A percentile compares a stretch with the other conserved stretches of the same genome.
Evolutionary conservation across 2,797 vertebrate species (phyloP).

Genomic region (Platalea minor): DNA sequence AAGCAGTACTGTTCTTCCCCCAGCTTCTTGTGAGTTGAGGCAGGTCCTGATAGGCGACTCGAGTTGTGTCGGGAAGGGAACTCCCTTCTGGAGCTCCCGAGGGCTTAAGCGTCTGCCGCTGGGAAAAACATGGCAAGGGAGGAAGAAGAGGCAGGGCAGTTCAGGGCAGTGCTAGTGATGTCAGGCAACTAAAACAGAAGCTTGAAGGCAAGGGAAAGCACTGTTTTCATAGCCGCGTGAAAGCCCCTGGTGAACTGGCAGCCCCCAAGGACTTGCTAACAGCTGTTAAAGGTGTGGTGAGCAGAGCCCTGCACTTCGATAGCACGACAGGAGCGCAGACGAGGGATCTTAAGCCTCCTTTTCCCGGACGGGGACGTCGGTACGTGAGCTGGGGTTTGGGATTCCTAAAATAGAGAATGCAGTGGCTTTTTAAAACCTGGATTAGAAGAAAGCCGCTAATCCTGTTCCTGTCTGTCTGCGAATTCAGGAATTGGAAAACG

Average conservation of each 20-base stretch:
- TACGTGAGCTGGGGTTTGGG: neutral
- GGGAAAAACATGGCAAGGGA: neutral
- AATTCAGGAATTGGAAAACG: neutral
- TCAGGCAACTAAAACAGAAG: neutral
- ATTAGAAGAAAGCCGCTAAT: neutral
- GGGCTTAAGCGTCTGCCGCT: neutral
- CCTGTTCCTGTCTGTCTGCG: neutral
- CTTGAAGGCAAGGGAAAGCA: neutral
- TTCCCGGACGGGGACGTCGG: neutral
- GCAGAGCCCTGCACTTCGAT: neutral
- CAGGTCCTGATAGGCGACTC: too few relatives aligned
- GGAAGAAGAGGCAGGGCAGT: neutral
- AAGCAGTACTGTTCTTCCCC: neutral
- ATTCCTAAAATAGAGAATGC: neutral
- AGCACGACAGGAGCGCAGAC: accelerated
- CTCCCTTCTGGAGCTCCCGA: too few relatives aligned
- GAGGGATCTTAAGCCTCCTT: neutral
- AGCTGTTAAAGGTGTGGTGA: neutral
- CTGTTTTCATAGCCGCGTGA: neutral
- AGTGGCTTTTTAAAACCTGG: neutral
- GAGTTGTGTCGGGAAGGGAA: neutral
- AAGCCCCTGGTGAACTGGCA: too few relatives aligned
- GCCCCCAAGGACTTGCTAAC: neutral
- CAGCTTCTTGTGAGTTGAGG: neutral
- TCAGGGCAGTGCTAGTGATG: neutral